Percentiles rank a stretch among this genome's conserved stretches.
Evolutionary conservation across 2,888 invertebrate genomes (phyloP).

Genomic region (Amiota communis): DNA sequence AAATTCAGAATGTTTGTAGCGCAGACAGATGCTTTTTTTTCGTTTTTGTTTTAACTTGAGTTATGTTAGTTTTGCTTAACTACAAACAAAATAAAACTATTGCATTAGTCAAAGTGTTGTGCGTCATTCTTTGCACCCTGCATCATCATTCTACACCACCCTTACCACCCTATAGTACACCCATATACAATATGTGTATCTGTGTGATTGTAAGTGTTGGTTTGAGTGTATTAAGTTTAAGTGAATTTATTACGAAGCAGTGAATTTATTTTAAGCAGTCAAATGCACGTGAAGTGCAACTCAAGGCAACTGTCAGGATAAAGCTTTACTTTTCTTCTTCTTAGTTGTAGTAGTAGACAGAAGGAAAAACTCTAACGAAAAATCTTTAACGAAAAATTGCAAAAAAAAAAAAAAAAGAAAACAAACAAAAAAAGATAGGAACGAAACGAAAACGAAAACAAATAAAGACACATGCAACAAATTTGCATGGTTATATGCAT

Average conservation of each 20-base stretch:
- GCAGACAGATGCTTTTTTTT: too few relatives aligned
- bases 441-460: background rate
- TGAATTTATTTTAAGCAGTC: constrained; percentile 65
- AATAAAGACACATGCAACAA: constrained; percentile 12
- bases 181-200: too few relatives aligned
- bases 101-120: too few relatives aligned
- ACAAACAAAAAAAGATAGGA: background rate
- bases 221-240: constrained; percentile 57
- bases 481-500: constrained; percentile 19
- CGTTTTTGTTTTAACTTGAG: too few relatives aligned
- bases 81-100: too few relatives aligned
- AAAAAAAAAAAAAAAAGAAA: background rate
- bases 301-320: constrained; percentile 58
- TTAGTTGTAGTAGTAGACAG: too few relatives aligned
- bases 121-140: too few relatives aligned
- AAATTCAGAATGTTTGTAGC: too few relatives aligned
- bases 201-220: too few relatives aligned
- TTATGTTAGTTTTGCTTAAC: too few relatives aligned
- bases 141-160: too few relatives aligned
- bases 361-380: background rate
- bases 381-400: background rate
- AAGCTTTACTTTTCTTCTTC: background rate
- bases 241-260: constrained; percentile 66
- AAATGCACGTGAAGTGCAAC: constrained; percentile 66
- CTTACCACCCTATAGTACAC: too few relatives aligned